Evolutionary conservation across 2,113 vertebrate genomes (phyloP), one percentile per base, ranked within the genome.

Genomic region (Pandion haliaetus): DNA sequence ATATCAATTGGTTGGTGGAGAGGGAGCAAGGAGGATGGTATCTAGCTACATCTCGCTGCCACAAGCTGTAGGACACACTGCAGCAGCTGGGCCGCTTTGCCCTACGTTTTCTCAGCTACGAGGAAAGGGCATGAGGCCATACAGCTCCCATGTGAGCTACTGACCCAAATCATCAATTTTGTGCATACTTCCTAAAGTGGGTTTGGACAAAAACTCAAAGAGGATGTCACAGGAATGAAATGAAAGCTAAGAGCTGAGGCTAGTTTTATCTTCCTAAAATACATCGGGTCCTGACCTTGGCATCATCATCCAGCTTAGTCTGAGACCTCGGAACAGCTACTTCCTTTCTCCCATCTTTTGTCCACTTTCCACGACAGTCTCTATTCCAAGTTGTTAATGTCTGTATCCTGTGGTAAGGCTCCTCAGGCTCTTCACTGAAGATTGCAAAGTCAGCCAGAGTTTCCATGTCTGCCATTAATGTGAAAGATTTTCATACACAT

Each of bases 71-170:
- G 55, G 38, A 36, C 31, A 42, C 21, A 14, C 12, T 28, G 59
- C 61, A 69, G 61, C 77, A 78, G 52, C 65, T 26, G 15, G 17
- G 58, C 36, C 66, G 50, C 44, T 55, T 12, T 71, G 29, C 44
- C 47, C 26, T 47, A 3, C 0, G 4, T 70, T 38, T 45, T 50
- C 31, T 45, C 29, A 26, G 29, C 52, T 40, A 28, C 0, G 1
- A 54, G 50, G 40, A 78, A 47, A 67, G 45, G 21, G 29, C 71
- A 79, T 0, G 1, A 70, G 49, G 38, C 61, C 40, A 21, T 17
- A 32, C 32, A 44, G 32, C 70, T 44, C 59, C 38, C 1, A 0
- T 38, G 38, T 45, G 73, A 73, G n/a, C 55, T 65, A 32, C 82
- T 59, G 67, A 69, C 72, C 62, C 73, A 63, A 29, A 69, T 16